Evolutionary conservation across 2,888 invertebrate species (phyloP).

Genomic region (Dicycla oo): DNA sequence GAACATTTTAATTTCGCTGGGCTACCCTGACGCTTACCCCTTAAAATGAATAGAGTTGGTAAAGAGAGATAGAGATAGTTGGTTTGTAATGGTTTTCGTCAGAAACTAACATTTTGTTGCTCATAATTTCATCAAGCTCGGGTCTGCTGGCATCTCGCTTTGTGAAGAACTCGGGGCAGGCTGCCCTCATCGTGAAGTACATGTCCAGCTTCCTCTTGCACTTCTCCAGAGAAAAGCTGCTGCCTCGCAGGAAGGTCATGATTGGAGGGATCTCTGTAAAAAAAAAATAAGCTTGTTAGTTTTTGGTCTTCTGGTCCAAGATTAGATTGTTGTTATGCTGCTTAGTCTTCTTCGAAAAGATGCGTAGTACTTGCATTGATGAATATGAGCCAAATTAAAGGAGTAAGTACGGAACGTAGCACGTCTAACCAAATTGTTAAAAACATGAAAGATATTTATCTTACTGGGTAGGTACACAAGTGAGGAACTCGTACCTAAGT

Average conservation of each 20-base stretch:
- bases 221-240: slow-evolving; percentile 95
- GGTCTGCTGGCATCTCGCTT: slow-evolving; percentile 93
- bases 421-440: no score
- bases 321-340: not conserved
- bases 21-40: no score
- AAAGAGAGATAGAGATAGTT: not conserved
- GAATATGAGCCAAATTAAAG: not conserved
- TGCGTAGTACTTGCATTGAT: no score
- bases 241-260: slow-evolving; percentile 94
- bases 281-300: slow-evolving; percentile 39
- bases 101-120: slow-evolving; percentile 90
- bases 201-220: slow-evolving; percentile 94
- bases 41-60: not conserved
- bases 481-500: no score
- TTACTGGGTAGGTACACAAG: not conserved
- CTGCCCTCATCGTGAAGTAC: slow-evolving; percentile 96
- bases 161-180: slow-evolving; percentile 95
- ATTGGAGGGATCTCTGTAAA: slow-evolving; percentile 92
- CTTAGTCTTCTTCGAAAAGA: no score
- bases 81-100: no score
- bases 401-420: not conserved
- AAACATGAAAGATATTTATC: not conserved
- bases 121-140: slow-evolving; percentile 91
- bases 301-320: not conserved
- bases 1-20: no score